Conservation (phyloP, 2,113 vertebrate species). For the Gadus chalcogrammus region DNA sequence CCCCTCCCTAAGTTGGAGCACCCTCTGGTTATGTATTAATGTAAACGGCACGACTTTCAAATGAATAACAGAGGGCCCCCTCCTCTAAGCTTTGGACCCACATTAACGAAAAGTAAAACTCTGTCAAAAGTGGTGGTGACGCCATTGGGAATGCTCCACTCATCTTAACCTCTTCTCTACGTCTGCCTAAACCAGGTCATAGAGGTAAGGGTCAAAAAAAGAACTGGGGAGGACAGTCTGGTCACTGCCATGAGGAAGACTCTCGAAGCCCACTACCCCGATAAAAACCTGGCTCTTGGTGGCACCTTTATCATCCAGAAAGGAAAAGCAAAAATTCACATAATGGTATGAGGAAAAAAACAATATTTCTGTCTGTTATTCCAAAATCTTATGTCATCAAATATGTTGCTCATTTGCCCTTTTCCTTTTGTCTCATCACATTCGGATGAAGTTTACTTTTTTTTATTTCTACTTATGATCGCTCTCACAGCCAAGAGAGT, state of each 20-base stretch:
- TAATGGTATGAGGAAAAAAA: conserved; percentile 81
- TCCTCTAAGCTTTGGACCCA: too few species aligned
- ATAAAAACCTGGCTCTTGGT: conserved; percentile 88
- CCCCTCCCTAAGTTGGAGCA: too few species aligned
- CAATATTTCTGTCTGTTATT: not conserved
- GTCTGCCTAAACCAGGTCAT: conserved; percentile 76
- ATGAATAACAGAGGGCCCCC: too few species aligned
- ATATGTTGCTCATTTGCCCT: not conserved
- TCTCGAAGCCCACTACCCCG: conserved; percentile 81
- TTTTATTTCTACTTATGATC: conserved; percentile 21
- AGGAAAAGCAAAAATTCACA: conserved; percentile 90
- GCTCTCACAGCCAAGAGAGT: conserved; percentile 81
- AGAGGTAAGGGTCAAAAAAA: conserved; percentile 82
- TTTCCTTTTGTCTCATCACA: not conserved
- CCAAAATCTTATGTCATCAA: not conserved
- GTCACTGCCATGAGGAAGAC: conserved; percentile 86
- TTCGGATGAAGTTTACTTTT: conserved; percentile 2
- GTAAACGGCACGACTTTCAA: too few species aligned
- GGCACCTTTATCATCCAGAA: conserved; percentile 91
- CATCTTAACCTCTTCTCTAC: too few species aligned
- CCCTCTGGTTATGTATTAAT: too few species aligned
- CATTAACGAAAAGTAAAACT: too few species aligned
- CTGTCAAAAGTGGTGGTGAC: too few species aligned
- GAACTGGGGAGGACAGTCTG: conserved; percentile 85
- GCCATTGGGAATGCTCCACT: too few species aligned